Conservation (phyloP, 2,113 vertebrate genomes). For the Porphyrio hochstetteri region DNA sequence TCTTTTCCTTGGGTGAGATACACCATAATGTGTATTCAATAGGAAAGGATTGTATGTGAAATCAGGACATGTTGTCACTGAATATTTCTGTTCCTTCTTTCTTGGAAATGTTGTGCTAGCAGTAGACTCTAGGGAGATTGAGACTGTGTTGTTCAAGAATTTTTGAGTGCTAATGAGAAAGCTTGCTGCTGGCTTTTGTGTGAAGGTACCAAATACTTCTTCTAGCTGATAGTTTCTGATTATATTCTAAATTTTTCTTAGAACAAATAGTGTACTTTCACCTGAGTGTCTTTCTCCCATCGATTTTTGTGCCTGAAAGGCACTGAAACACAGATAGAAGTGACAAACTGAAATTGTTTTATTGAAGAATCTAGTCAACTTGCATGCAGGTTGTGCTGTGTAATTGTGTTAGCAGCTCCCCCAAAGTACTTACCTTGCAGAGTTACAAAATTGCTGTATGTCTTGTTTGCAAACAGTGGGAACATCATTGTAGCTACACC, state of each 20-base stretch:
- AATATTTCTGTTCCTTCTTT: neutral
- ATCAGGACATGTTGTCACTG: neutral
- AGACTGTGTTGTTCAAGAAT: neutral
- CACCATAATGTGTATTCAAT: rapidly evolving
- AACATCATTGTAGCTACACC: constrained; percentile 93
- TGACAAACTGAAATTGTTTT: neutral
- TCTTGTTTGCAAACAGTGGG: constrained; percentile 72
- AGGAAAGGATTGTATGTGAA: neutral
- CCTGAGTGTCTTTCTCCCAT: neutral
- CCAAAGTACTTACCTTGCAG: rapidly evolving
- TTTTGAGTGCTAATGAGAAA: neutral
- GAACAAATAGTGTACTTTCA: neutral
- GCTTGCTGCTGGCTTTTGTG: neutral
- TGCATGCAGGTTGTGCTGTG: neutral
- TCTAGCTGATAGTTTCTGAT: neutral
- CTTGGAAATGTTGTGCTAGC: no score
- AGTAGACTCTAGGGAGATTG: neutral
- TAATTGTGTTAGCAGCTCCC: rapidly evolving
- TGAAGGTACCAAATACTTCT: neutral
- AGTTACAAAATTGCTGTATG: neutral
- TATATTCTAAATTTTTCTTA: neutral
- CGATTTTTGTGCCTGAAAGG: neutral
- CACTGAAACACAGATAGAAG: neutral
- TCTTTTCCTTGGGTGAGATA: neutral
- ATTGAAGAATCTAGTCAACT: neutral